Evolutionary conservation across 2,113 vertebrate species (phyloP).

Genomic region (Pelvicachromis taeniatus): DNA sequence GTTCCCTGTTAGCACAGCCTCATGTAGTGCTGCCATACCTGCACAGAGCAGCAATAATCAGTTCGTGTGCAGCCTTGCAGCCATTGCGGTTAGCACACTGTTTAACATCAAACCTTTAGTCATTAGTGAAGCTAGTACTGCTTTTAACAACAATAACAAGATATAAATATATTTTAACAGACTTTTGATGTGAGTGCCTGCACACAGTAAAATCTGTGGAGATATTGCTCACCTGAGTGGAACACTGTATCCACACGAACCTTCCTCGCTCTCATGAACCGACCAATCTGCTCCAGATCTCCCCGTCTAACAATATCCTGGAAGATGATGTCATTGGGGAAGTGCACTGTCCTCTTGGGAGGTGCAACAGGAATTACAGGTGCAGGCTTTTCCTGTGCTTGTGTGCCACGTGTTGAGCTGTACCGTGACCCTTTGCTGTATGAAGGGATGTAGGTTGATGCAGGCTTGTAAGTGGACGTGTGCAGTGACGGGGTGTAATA

Average conservation of each 20-base stretch:
- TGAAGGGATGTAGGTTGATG: constrained; percentile 42
- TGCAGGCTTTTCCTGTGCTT: constrained; percentile 32
- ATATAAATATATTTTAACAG: neutral
- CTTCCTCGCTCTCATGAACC: constrained; percentile 90
- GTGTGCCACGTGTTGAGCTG: constrained; percentile 24
- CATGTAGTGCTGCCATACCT: constrained; percentile 92
- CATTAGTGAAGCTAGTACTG: neutral
- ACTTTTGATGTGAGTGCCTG: neutral
- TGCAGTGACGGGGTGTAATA: constrained; percentile 49
- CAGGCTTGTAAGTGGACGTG: constrained; percentile 56
- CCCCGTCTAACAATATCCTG: constrained; percentile 89
- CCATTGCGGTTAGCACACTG: neutral
- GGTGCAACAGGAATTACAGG: constrained; percentile 42
- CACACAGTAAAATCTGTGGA: neutral
- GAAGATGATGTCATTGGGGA: constrained; percentile 90
- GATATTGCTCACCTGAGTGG: constrained; percentile 82
- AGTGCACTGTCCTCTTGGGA: constrained; percentile 79
- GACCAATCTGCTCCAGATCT: constrained; percentile 90
- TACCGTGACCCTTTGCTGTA: constrained; percentile 54
- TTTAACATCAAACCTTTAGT: neutral
- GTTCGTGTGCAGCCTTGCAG: neutral
- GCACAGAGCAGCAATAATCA: constrained; percentile 7
- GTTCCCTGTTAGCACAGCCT: constrained; percentile 90
- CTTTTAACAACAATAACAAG: neutral
- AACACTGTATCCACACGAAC: constrained; percentile 87